phyloP scores from a whole-genome alignment of 1,140 invertebrate species.

The Drosophila mayri region DNA sequence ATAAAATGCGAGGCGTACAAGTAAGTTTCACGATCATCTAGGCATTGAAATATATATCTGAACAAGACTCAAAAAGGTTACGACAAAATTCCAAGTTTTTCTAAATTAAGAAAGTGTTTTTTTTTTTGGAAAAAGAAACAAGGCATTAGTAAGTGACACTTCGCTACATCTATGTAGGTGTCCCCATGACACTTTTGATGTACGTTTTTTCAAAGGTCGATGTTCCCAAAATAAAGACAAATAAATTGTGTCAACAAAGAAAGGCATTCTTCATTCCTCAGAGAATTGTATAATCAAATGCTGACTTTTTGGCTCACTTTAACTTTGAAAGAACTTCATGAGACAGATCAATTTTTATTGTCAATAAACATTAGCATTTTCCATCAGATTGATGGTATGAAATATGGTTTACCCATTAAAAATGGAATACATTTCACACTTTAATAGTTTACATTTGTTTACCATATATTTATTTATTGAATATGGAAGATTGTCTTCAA shows the following conservation, averaged over 20 bases:
- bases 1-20: constrained; percentile 94
- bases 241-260: not conserved
- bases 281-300: not conserved
- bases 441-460: not conserved
- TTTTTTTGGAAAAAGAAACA: not conserved
- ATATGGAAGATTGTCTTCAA: not conserved
- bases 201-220: constrained; percentile 9
- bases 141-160: constrained; percentile 1
- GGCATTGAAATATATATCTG: constrained; percentile 5
- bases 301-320: not conserved
- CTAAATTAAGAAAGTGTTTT: constrained; percentile 26
- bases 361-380: not conserved
- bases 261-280: not conserved
- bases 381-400: not conserved
- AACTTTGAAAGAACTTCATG: not conserved
- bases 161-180: constrained; percentile 6
- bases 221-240: constrained; percentile 7
- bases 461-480: not conserved
- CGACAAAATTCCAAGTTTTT: constrained; percentile 17
- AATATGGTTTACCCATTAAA: not conserved
- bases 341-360: not conserved
- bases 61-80: not conserved
- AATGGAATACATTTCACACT: not conserved
- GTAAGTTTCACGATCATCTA: constrained; percentile 85
- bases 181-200: constrained; percentile 3